These are phyloP conservation scores for Carapus acus DNA, from an alignment of 2,797 vertebrate species.

Conservation along the genomic window DNA sequence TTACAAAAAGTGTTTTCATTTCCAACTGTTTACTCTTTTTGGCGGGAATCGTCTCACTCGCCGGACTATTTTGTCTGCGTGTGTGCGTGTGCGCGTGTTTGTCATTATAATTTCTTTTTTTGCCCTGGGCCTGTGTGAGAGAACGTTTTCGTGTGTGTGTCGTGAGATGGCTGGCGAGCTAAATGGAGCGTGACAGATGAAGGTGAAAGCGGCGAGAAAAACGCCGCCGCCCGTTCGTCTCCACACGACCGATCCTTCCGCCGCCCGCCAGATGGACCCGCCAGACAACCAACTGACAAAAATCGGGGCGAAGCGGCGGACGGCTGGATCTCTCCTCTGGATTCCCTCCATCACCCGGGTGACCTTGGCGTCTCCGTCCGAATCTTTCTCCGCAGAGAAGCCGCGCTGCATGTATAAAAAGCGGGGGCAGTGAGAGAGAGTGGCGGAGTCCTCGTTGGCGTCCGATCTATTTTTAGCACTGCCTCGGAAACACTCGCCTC, in stretches of 20 bases:
- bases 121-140: no score
- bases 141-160: conserved; percentile 50
- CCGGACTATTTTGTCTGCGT: no score
- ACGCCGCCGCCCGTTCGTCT: conserved; percentile 5
- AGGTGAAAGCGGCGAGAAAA: conserved; percentile 29
- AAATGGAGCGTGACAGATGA: conserved; percentile 43
- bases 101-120: no score
- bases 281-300: conserved; percentile 46
- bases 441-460: conserved; percentile 33
- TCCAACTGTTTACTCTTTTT: no score
- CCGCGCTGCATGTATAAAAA: no score
- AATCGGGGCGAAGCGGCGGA: conserved; percentile 18
- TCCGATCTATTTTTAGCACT: conserved; percentile 52
- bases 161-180: conserved; percentile 31
- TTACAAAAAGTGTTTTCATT: no score
- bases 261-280: conserved; percentile 63
- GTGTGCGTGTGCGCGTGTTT: no score
- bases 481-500: conserved; percentile 41
- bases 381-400: conserved; percentile 31
- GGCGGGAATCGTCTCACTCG: no score
- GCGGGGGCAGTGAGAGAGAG: no score
- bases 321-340: conserved; percentile 43
- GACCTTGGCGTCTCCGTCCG: conserved; percentile 57
- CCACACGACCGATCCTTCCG: conserved; percentile 39
- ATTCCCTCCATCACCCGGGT: conserved; percentile 51